Percentiles rank a stretch among this genome's conserved stretches.
phyloP scores from a whole-genome alignment of 2,888 invertebrate species.

The Rhagophthalmus giganteus region DNA sequence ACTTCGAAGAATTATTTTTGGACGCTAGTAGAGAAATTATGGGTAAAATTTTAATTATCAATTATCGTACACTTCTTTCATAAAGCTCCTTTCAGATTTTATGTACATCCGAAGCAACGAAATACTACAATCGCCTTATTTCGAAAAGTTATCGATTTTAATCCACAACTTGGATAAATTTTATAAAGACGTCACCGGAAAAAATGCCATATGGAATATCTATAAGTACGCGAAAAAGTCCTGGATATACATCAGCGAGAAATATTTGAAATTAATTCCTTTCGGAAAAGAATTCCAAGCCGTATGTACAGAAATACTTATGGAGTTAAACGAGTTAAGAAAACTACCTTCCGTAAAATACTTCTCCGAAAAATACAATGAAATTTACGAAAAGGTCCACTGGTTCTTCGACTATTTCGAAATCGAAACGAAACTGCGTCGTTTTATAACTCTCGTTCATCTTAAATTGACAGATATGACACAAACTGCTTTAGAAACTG shows the following conservation, averaged over 20 bases:
- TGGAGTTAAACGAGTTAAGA: slow-evolving; percentile 64
- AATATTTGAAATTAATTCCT: slow-evolving; percentile 68
- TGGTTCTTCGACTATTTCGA: slow-evolving; percentile 80
- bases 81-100: slow-evolving; percentile 60
- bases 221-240: slow-evolving; percentile 73
- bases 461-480: slow-evolving; percentile 72
- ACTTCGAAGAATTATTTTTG: slow-evolving; percentile 73
- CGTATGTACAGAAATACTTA: slow-evolving; percentile 64
- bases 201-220: slow-evolving; percentile 77
- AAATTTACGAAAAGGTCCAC: slow-evolving; percentile 65
- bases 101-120: slow-evolving; percentile 79
- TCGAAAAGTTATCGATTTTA: slow-evolving; percentile 76
- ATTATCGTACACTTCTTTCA: background rate
- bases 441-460: slow-evolving; percentile 66
- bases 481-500: slow-evolving; percentile 78
- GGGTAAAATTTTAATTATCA: slow-evolving; percentile 46
- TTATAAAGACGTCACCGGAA: slow-evolving; percentile 75
- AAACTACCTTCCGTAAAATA: slow-evolving; percentile 65
- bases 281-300: slow-evolving; percentile 69
- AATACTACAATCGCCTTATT: slow-evolving; percentile 78
- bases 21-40: slow-evolving; percentile 73
- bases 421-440: slow-evolving; percentile 69
- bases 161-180: slow-evolving; percentile 79
- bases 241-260: slow-evolving; percentile 68
- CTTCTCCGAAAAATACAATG: slow-evolving; percentile 60